These are phyloP conservation scores for Papio anubis DNA, from an alignment of 2,113 vertebrate species.

Conservation along the genomic window DNA sequence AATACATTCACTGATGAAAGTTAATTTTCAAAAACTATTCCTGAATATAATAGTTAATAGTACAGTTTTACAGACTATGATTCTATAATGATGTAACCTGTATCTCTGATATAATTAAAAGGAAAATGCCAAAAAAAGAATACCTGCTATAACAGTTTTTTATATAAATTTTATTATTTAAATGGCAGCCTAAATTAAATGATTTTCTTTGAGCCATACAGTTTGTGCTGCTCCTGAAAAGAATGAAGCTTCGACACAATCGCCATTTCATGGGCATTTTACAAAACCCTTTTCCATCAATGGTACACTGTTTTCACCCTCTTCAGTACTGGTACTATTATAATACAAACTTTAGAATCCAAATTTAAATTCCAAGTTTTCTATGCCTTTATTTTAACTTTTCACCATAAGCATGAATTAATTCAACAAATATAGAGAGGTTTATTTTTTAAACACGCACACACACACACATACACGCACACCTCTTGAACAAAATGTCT, in stretches of 20 bases:
- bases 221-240: neutral
- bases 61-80: neutral
- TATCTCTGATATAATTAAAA: neutral
- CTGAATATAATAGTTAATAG: neutral
- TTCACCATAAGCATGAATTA: neutral
- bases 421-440: neutral
- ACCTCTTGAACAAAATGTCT: neutral
- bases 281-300: neutral
- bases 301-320: neutral
- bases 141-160: neutral
- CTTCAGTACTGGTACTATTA: neutral
- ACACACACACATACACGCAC: neutral
- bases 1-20: neutral
- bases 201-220: neutral
- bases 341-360: neutral
- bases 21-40: neutral
- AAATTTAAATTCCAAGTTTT: neutral
- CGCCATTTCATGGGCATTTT: neutral
- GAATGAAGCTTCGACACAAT: neutral
- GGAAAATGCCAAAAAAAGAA: neutral
- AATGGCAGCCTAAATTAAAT: neutral
- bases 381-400: neutral
- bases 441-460: neutral
- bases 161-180: neutral
- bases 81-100: neutral